Percentiles rank a stretch among this genome's conserved stretches.
Conservation (phyloP, 2,888 invertebrate genomes). For the Eledone cirrhosa region DNA sequence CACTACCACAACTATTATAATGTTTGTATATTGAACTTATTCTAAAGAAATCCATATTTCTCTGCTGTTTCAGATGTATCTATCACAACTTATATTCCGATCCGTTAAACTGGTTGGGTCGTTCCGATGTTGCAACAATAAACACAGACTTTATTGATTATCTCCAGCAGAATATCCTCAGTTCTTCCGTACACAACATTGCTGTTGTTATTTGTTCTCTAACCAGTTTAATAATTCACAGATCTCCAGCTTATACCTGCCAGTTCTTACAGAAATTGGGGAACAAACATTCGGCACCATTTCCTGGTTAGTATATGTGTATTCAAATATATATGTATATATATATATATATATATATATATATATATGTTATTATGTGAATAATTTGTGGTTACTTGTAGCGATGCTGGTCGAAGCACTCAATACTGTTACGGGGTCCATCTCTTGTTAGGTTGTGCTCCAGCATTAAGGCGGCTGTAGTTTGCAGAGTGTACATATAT, state of each 20-base stretch:
- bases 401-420: too few species aligned
- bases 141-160: neutral
- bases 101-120: neutral
- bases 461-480: too few species aligned
- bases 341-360: too few species aligned
- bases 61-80: neutral
- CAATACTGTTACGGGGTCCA: too few species aligned
- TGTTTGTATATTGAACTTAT: too few species aligned
- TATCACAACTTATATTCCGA: conserved; percentile 1
- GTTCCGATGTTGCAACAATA: neutral
- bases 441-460: too few species aligned
- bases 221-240: conserved; percentile 43
- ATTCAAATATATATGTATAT: too few species aligned
- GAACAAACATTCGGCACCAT: conserved; percentile 29
- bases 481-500: too few species aligned
- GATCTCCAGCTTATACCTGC: conserved; percentile 46
- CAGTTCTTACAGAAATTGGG: conserved; percentile 40
- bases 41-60: neutral
- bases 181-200: conserved; percentile 32
- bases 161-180: neutral
- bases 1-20: too few species aligned
- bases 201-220: conserved; percentile 48
- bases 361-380: too few species aligned
- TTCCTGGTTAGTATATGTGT: neutral
- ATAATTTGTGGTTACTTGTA: too few species aligned